These are phyloP conservation scores for Menidia menidia DNA, from an alignment of 2,797 vertebrate genomes.

Conservation along the genomic window DNA sequence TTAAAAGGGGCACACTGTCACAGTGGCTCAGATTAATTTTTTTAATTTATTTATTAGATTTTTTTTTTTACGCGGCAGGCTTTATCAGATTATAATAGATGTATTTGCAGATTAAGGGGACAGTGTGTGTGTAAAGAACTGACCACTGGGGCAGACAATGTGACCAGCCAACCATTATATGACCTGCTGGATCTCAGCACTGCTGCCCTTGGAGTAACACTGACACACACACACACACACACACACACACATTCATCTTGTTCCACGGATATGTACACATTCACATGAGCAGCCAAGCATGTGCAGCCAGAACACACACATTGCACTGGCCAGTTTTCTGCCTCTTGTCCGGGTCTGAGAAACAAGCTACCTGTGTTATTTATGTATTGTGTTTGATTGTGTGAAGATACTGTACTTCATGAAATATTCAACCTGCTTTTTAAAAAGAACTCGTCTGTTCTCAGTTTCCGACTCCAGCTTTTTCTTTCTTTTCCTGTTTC, in stretches of 20 bases:
- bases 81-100: constrained; percentile 59
- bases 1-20: background rate
- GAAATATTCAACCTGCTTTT: constrained; percentile 32
- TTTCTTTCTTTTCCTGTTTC: constrained; percentile 10
- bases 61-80: constrained; percentile 11
- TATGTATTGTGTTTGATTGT: background rate
- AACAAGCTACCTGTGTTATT: constrained; percentile 7
- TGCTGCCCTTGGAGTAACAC: constrained; percentile 22
- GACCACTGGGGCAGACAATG: constrained; percentile 70
- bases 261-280: constrained; percentile 37
- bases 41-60: too few relatives aligned
- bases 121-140: constrained; percentile 51
- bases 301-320: constrained; percentile 34
- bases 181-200: constrained; percentile 66
- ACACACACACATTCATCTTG: constrained; percentile 10
- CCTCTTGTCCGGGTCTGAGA: constrained; percentile 22
- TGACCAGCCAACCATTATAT: constrained; percentile 69
- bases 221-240: constrained; percentile 33
- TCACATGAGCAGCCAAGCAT: constrained; percentile 49
- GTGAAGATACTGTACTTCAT: constrained; percentile 13
- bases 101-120: constrained; percentile 65
- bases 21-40: constrained; percentile 19
- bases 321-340: constrained; percentile 11
- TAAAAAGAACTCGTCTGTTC: constrained; percentile 42
- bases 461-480: constrained; percentile 39